Base-by-base conservation (phyloP, 1,140 invertebrate species). In the Aricia agestis region DNA sequence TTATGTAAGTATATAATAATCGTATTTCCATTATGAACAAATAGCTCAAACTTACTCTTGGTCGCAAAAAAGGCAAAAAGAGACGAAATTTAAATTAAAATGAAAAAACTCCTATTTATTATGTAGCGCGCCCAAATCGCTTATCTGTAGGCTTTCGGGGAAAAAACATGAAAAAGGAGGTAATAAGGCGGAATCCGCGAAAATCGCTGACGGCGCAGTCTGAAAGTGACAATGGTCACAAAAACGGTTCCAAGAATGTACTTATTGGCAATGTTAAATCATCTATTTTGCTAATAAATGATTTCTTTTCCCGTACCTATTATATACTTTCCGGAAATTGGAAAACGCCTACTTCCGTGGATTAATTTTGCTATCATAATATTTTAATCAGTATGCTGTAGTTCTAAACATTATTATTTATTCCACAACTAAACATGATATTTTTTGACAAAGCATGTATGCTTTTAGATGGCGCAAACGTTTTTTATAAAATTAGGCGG, bases 161-260 rank as follows among this genome's bases (percentile, higher is more conserved):
- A 52, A 52, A 52, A 52, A 52, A 52, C 45, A 52, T 52, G 45
- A 52, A 52, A 52, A 52, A 52, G 45, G 45, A 52, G 13, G 45
- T 15, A 52, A 52, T 52, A 52, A 52, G 13, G 45, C 45, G 45
- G 45, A 52, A 13, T 52, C 45, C 45, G 13, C 11, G 45, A 13
- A 52, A 52, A 13, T 2, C 9, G 45, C 45, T 52, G 45, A 52
- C 45, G 7, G 45, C 3, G 45, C 45, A 1, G 2, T 0, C 45
- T 52, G 11, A 52, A 1, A 52, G 45, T 52, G 45, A 52, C 45
- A 52, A 52, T 52, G 45, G 10, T 9, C 45, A 52, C 45, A 52
- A 52, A 52, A 52, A 52, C 45, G 10, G 10, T 52, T 13, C 45
- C 45, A 52, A 52, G 45, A 52, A 52, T 52, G 1, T 13, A 13